Evolutionary conservation across 2,888 invertebrate species (phyloP), one percentile per base, ranked within the genome.

Genomic region (Drosophila paranaensis): DNA sequence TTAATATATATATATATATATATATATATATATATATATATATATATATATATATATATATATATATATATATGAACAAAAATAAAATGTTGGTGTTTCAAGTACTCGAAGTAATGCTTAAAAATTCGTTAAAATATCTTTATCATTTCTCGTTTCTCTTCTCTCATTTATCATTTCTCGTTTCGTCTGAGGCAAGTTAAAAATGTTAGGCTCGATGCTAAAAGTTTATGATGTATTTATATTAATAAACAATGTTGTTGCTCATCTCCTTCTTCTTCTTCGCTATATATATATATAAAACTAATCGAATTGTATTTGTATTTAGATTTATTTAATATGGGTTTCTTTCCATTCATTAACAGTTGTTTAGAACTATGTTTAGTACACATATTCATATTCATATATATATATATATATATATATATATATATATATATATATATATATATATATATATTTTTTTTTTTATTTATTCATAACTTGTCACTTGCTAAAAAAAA

Each of bases 61-160:
- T 33, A 45, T 56, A 35, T 25, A 46, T 60, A 9, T 51, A 57
- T 43, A 13, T 20, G 54, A 48, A 13, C 16, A 25, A 50, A 60
- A 83, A 69, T 40, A 62, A 76, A 71, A 84, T 68, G 67, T 88
- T 82, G 85, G 74, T 85, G 86, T 85, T 77, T 77, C 88, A 85
- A 82, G 86, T 80, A 85, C 77, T 88, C 55, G 80, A 88, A 84
- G 85, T 82, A 75, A 87, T 83, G 78, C 64, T 72, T 78, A 57
- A 78, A 87, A 82, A 82, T 87, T 82, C 81, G 84, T 78, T 74
- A 65, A 63, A 68, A 62, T 53, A 60, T 45, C n/a, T n/a, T n/a
- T n/a, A n/a, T n/a, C n/a, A n/a, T 3, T 45, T 42, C 14, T 48
- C 37, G 42, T 42, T 67, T 33, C 39, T 63, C 25, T 33, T 8